These are phyloP conservation scores for Bubo scandiacus DNA, from an alignment of 2,113 vertebrate species.

Conservation along the genomic window DNA sequence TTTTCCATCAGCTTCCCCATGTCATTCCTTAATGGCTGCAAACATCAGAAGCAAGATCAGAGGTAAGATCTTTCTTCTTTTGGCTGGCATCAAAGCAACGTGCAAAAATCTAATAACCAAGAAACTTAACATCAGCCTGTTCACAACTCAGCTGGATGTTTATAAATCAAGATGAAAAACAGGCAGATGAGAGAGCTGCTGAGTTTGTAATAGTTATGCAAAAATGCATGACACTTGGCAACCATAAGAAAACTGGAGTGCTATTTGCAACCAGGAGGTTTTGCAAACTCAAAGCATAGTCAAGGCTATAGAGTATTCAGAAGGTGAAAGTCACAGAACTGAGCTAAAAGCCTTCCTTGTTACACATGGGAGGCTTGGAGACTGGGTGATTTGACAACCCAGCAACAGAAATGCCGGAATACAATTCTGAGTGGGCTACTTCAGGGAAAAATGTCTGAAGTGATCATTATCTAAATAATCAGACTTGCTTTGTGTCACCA, in stretches of 20 bases:
- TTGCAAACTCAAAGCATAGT: background rate
- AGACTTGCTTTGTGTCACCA: background rate
- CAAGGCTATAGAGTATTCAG: background rate
- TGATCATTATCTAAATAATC: background rate
- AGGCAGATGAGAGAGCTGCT: background rate
- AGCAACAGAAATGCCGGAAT: background rate
- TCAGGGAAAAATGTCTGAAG: background rate
- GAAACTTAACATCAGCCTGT: background rate
- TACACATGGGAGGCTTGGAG: background rate
- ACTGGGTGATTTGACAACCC: background rate
- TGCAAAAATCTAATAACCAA: background rate
- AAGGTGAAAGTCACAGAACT: background rate
- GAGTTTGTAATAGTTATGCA: constrained; percentile 1
- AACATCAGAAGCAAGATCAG: background rate
- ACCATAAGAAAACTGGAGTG: background rate
- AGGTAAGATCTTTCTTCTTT: background rate
- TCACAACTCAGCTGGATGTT: background rate
- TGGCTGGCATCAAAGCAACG: constrained; percentile 7
- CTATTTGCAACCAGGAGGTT: background rate
- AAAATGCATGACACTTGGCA: background rate
- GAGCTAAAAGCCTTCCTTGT: background rate
- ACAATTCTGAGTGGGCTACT: background rate
- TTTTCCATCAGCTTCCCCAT: background rate
- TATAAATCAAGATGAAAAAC: constrained; percentile 15
- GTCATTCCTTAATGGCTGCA: background rate